Evolutionary conservation across 2,888 invertebrate species (phyloP).

Genomic region (Smittia sp.): DNA sequence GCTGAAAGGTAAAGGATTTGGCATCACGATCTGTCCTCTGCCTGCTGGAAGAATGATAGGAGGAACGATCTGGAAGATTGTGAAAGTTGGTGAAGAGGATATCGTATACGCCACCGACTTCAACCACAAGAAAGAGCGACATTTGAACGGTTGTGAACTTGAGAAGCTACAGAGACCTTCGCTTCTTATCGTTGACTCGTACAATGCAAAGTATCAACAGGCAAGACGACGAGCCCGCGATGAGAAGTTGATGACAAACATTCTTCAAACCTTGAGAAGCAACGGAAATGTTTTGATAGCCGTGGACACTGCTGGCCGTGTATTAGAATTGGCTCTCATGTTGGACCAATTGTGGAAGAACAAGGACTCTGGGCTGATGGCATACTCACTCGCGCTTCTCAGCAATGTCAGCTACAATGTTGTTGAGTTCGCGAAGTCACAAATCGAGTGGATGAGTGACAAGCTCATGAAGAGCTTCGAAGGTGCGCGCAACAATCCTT

Average conservation of each 20-base stretch:
- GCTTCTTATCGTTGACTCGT: slow-evolving; percentile 90
- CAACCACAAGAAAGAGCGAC: slow-evolving; percentile 98
- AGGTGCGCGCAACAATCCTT: slow-evolving; percentile 89
- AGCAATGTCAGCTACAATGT: slow-evolving; percentile 98
- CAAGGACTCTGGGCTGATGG: slow-evolving; percentile 91
- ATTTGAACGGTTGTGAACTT: slow-evolving; percentile 93
- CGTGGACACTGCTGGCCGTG: slow-evolving; percentile 95
- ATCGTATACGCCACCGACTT: slow-evolving; percentile 98
- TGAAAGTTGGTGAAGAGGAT: slow-evolving; percentile 97
- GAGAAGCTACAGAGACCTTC: slow-evolving; percentile 89
- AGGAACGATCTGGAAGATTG: slow-evolving; percentile 98
- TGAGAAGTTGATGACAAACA: slow-evolving; percentile 95
- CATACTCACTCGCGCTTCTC: slow-evolving; percentile 88
- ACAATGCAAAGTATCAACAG: slow-evolving; percentile 92
- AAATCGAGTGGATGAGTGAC: slow-evolving; percentile 99
- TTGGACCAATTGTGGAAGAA: slow-evolving; percentile 92
- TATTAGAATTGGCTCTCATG: slow-evolving; percentile 94
- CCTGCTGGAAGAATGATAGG: slow-evolving; percentile 98
- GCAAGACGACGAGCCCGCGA: slow-evolving; percentile 85
- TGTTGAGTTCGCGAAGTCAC: slow-evolving; percentile 97
- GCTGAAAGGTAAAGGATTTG: slow-evolving; percentile 94
- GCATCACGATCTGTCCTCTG: slow-evolving; percentile 89
- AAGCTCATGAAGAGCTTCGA: slow-evolving; percentile 92
- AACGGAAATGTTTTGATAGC: slow-evolving; percentile 95
- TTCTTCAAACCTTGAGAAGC: slow-evolving; percentile 85